A percentile compares a stretch with the other conserved stretches of the same genome.
Conservation (phyloP, 2,888 invertebrate species). For the Choreutis nemorana region DNA sequence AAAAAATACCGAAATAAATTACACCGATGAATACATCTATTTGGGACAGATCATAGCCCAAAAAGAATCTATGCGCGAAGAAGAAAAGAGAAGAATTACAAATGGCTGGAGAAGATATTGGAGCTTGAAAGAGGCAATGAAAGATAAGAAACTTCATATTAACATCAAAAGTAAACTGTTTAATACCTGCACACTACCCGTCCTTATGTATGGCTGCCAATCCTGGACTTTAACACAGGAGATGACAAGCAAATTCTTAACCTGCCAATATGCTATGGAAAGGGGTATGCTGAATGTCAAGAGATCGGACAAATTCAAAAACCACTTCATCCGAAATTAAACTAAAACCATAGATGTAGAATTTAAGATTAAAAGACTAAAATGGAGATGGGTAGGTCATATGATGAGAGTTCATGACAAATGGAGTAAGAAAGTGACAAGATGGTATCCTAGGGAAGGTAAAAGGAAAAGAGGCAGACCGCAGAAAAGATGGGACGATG, state of each 20-base stretch:
- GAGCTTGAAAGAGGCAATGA: slow-evolving; percentile 5
- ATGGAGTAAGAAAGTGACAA: slow-evolving; percentile 8
- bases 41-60: too few relatives aligned
- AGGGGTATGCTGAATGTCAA: slow-evolving; percentile 8
- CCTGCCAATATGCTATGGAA: slow-evolving; percentile 8
- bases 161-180: slow-evolving; percentile 7
- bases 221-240: slow-evolving; percentile 6
- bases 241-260: slow-evolving; percentile 4
- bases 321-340: neutral
- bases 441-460: slow-evolving; percentile 7
- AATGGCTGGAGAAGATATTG: slow-evolving; percentile 5
- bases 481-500: slow-evolving; percentile 8
- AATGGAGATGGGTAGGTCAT: slow-evolving; percentile 8
- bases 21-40: too few relatives aligned
- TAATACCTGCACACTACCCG: slow-evolving; percentile 9
- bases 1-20: too few relatives aligned
- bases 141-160: slow-evolving; percentile 6
- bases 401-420: slow-evolving; percentile 8
- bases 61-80: too few relatives aligned
- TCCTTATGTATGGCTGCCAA: slow-evolving; percentile 9
- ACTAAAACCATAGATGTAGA: neutral
- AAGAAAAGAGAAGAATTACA: slow-evolving; percentile 2
- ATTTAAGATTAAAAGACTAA: slow-evolving; percentile 2
- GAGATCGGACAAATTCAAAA: slow-evolving; percentile 4
- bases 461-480: slow-evolving; percentile 7